phyloP scores from a whole-genome alignment of 2,888 invertebrate species.

The Asteroscopus sphinx region DNA sequence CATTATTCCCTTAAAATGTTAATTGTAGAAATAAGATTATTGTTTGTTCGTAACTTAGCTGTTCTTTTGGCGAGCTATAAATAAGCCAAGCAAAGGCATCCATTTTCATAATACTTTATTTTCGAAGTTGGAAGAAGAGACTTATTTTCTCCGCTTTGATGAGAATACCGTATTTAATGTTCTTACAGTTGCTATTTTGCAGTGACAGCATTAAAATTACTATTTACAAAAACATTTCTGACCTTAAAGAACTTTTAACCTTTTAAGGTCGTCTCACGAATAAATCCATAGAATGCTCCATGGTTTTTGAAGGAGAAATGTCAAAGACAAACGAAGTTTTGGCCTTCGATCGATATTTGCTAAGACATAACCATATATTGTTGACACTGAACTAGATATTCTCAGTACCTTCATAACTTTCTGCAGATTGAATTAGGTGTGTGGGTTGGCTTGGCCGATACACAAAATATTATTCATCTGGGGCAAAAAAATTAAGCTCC shows the following conservation, averaged over 20 bases:
- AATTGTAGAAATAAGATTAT: conserved; percentile 31
- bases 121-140: conserved; percentile 26
- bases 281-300: not conserved
- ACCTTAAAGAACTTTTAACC: not conserved
- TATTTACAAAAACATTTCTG: not conserved
- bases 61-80: conserved; percentile 27
- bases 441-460: not conserved
- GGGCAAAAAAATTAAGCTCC: too few relatives aligned
- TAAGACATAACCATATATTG: too few relatives aligned
- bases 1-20: conserved; percentile 12
- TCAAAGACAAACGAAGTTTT: conserved; percentile 1
- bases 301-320: not conserved
- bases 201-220: not conserved
- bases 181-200: conserved; percentile 2
- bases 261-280: too few relatives aligned
- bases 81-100: conserved; percentile 28
- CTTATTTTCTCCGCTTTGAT: conserved; percentile 28
- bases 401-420: conserved; percentile 1
- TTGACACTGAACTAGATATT: not conserved
- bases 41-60: conserved; percentile 37
- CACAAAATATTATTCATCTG: not conserved
- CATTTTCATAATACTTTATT: conserved; percentile 32
- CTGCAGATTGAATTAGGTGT: conserved; percentile 1
- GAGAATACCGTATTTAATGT: conserved; percentile 23
- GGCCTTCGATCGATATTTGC: not conserved